Conservation (phyloP, 2,888 invertebrate genomes). For the Campoletis raptor region DNA sequence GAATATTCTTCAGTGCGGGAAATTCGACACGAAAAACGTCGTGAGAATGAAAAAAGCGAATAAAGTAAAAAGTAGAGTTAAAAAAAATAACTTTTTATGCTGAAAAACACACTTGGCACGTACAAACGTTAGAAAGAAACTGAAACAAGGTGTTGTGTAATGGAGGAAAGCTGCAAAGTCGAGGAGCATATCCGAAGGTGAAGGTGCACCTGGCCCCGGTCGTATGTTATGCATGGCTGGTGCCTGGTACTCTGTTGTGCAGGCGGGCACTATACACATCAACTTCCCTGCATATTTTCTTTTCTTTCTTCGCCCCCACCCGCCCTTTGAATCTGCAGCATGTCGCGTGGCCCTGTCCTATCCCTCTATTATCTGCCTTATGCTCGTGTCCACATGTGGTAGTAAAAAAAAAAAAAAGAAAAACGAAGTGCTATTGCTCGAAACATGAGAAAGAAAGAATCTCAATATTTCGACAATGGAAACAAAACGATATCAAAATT, state of each 20-base stretch:
- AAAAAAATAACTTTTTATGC: slow-evolving; percentile 16
- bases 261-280: slow-evolving; percentile 67
- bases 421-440: slow-evolving; percentile 10
- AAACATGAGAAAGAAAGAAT: slow-evolving; percentile 28
- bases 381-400: slow-evolving; percentile 57
- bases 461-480: neutral
- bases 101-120: slow-evolving; percentile 49
- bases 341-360: slow-evolving; percentile 66
- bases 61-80: neutral
- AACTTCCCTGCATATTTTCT: slow-evolving; percentile 61
- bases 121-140: slow-evolving; percentile 66
- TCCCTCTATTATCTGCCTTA: slow-evolving; percentile 64
- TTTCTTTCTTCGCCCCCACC: slow-evolving; percentile 18
- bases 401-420: slow-evolving; percentile 23
- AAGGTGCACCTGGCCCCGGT: slow-evolving; percentile 76
- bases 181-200: slow-evolving; percentile 68
- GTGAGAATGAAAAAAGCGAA: neutral
- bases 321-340: slow-evolving; percentile 47
- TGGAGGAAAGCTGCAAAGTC: slow-evolving; percentile 65
- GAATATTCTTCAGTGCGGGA: neutral
- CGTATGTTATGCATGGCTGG: slow-evolving; percentile 81
- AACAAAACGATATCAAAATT: slow-evolving; percentile 1
- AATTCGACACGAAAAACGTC: neutral
- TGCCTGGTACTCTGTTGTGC: slow-evolving; percentile 73
- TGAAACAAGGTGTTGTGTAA: slow-evolving; percentile 60